A percentile compares a stretch with the other conserved stretches of the same genome.
Conservation (phyloP, 2,888 invertebrate genomes). For the Cerastis leucographa region DNA sequence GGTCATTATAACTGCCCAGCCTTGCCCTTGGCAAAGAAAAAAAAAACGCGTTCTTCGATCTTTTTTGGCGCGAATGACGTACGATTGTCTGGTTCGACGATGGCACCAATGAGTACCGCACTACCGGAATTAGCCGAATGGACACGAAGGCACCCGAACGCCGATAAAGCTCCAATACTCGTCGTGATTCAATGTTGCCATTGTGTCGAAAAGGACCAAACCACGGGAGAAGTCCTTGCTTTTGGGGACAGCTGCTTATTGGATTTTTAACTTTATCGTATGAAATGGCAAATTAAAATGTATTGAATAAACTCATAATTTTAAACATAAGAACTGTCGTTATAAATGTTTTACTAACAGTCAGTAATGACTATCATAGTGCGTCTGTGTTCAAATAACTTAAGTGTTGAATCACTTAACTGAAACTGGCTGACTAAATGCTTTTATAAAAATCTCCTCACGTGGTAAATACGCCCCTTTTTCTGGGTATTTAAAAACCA, state of each 20-base stretch:
- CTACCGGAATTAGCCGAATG: slow-evolving; percentile 32
- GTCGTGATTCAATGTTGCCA: slow-evolving; percentile 34
- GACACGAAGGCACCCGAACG: slow-evolving; percentile 38
- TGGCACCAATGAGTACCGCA: background rate
- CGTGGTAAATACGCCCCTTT: background rate
- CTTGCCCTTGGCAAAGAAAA: slow-evolving; percentile 1
- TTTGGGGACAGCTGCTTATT: background rate
- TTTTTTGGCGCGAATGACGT: slow-evolving; percentile 47
- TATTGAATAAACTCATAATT: background rate
- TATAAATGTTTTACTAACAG: background rate
- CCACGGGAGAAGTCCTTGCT: background rate
- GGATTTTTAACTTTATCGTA: background rate
- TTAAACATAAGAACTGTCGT: background rate
- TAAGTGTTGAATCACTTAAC: no score
- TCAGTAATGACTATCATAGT: background rate
- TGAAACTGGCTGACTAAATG: no score
- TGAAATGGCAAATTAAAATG: no score
- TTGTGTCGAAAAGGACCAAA: background rate
- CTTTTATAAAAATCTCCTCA: background rate
- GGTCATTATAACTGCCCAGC: background rate
- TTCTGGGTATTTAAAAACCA: slow-evolving; percentile 13
- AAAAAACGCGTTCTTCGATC: slow-evolving; percentile 22
- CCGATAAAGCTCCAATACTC: slow-evolving; percentile 34
- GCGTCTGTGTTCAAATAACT: background rate
- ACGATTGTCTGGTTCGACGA: slow-evolving; percentile 20